Conservation (phyloP, 2,888 invertebrate genomes). For the Pollenia angustigena region DNA sequence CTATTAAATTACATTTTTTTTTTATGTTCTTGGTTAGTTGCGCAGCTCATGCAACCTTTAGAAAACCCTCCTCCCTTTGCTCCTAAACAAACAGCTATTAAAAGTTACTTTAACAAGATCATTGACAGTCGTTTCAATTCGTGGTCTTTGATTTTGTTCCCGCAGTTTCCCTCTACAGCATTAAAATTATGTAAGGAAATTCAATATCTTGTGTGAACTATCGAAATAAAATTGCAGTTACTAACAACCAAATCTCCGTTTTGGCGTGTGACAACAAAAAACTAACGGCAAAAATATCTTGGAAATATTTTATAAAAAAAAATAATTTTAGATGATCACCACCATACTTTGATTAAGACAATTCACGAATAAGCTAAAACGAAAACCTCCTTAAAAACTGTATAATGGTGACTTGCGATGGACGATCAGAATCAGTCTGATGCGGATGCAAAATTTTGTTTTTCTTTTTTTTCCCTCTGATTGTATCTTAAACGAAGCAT, state of each 20-base stretch:
- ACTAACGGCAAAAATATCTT: slow-evolving; percentile 65
- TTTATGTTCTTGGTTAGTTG: neutral
- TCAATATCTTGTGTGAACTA: slow-evolving; percentile 71
- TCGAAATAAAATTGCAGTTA: slow-evolving; percentile 61
- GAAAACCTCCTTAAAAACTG: slow-evolving; percentile 9
- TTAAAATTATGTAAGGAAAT: slow-evolving; percentile 45
- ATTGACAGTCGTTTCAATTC: slow-evolving; percentile 54
- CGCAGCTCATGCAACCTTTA: neutral
- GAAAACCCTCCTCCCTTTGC: neutral
- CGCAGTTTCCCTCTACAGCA: neutral
- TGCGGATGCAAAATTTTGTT: slow-evolving; percentile 39
- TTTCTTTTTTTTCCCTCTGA: neutral
- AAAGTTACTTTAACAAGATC: slow-evolving; percentile 63
- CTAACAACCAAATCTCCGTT: slow-evolving; percentile 55
- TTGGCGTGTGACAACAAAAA: slow-evolving; percentile 73
- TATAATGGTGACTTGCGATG: slow-evolving; percentile 34
- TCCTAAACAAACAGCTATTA: neutral
- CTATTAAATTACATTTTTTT: slow-evolving; percentile 54
- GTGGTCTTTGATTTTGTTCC: slow-evolving; percentile 18
- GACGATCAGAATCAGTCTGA: slow-evolving; percentile 10
- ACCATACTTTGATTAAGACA: slow-evolving; percentile 33
- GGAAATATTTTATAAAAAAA: slow-evolving; percentile 40
- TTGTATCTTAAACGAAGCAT: slow-evolving; percentile 57
- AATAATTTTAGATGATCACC: slow-evolving; percentile 43
- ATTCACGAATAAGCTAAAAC: slow-evolving; percentile 15